Conservation (phyloP, 1,140 invertebrate species). For the Aphaenogaster ashmeadi region DNA sequence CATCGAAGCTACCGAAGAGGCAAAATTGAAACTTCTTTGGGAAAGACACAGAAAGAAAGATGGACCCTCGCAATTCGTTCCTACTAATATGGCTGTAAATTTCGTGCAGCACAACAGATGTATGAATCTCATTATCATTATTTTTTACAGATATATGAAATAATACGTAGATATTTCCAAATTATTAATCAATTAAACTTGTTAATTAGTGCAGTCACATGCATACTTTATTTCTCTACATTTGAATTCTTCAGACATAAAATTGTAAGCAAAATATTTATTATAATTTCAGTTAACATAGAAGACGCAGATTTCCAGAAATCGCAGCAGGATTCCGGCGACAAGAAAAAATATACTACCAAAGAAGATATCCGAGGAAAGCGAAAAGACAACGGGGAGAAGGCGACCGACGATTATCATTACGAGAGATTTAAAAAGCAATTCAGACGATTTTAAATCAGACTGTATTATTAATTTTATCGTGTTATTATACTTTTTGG, state of each 20-base stretch:
- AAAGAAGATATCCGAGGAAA: conserved; percentile 89
- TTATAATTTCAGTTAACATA: conserved; percentile 91
- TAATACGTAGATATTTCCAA: conserved; percentile 21
- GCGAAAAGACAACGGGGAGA: conserved; percentile 92
- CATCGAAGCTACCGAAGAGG: conserved; percentile 99
- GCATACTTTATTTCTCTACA: neutral
- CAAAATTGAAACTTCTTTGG: conserved; percentile 96
- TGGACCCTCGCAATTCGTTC: conserved; percentile 98
- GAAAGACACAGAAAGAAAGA: conserved; percentile 97
- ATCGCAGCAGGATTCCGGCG: conserved; percentile 87
- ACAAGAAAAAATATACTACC: conserved; percentile 87
- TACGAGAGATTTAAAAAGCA: conserved; percentile 99
- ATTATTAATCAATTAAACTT: neutral
- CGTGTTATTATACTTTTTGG: neutral
- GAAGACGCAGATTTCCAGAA: conserved; percentile 90
- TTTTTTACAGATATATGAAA: conserved; percentile 29
- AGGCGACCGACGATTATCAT: conserved; percentile 98
- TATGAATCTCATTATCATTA: conserved; percentile 84
- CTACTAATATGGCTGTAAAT: conserved; percentile 99
- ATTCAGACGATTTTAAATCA: conserved; percentile 94
- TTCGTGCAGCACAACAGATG: conserved; percentile 99
- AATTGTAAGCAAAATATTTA: neutral
- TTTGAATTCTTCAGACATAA: conserved; percentile 48
- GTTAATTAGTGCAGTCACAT: neutral
- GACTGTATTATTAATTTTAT: conserved; percentile 5